Evolutionary conservation across 2,888 invertebrate species (phyloP).

Genomic region (Cryptocephalus primarius): DNA sequence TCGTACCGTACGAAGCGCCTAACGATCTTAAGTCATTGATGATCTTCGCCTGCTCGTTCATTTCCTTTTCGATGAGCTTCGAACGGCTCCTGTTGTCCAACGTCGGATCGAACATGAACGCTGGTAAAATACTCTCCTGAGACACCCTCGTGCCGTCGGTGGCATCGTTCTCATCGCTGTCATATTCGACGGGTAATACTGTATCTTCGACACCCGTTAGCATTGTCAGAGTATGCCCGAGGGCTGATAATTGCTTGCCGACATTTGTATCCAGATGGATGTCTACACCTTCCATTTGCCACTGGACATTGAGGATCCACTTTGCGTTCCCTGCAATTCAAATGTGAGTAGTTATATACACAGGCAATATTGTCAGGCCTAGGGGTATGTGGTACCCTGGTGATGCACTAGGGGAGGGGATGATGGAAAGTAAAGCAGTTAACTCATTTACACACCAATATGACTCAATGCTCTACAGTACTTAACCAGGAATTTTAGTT

Average conservation of each 20-base stretch:
- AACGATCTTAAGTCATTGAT: conserved; percentile 71
- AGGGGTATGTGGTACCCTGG: too few relatives aligned
- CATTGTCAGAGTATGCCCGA: conserved; percentile 93
- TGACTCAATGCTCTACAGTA: too few relatives aligned
- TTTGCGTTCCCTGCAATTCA: conserved; percentile 73
- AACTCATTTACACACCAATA: too few relatives aligned
- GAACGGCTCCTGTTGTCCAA: conserved; percentile 75
- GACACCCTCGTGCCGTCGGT: conserved; percentile 51
- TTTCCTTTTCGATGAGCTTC: conserved; percentile 90
- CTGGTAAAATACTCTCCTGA: conserved; percentile 66
- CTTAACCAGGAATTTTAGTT: too few relatives aligned
- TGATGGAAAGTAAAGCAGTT: too few relatives aligned
- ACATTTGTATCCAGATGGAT: conserved; percentile 93
- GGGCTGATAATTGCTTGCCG: conserved; percentile 86
- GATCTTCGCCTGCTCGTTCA: conserved; percentile 94
- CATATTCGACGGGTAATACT: conserved; percentile 47
- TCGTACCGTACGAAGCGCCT: conserved; percentile 43
- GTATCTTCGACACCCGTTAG: conserved; percentile 79
- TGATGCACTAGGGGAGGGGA: too few relatives aligned
- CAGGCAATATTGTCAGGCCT: too few relatives aligned
- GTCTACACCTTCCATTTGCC: conserved; percentile 99
- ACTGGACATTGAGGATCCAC: conserved; percentile 95
- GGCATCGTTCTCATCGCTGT: conserved; percentile 68
- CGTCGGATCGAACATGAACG: conserved; percentile 71
- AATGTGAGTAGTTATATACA: too few relatives aligned